These are phyloP conservation scores for Bothrops jararaca DNA, from an alignment of 2,113 vertebrate species.

Conservation along the genomic window DNA sequence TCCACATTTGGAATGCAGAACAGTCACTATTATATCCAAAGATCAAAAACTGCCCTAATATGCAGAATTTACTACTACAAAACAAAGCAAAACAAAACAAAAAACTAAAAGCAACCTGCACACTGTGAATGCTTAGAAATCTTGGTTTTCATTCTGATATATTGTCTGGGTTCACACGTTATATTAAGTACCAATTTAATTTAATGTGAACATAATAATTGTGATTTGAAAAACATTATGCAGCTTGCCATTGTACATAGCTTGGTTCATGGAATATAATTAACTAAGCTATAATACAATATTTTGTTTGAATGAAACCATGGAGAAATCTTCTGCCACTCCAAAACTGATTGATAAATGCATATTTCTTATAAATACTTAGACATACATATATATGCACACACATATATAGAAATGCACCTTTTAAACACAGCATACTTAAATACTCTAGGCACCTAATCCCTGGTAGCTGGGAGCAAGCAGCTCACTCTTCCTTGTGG, in stretches of 20 bases:
- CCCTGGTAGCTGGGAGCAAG: too few species aligned
- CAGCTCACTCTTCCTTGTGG: too few species aligned
- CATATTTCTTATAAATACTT: not conserved
- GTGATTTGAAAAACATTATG: not conserved
- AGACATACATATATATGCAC: not conserved
- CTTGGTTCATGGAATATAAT: not conserved
- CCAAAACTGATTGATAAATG: not conserved
- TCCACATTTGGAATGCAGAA: not conserved
- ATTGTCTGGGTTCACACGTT: not conserved
- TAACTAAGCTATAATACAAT: not conserved
- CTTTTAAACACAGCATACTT: not conserved
- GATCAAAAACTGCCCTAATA: not conserved
- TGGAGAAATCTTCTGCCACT: not conserved
- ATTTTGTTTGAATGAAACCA: not conserved
- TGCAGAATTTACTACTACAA: not conserved
- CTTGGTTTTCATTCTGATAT: not conserved
- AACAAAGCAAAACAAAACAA: not conserved
- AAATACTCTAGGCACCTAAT: not conserved
- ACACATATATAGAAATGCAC: not conserved
- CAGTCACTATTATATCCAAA: not conserved
- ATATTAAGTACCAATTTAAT: not conserved
- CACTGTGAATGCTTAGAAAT: not conserved
- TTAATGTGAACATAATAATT: not conserved
- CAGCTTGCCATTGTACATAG: not conserved
- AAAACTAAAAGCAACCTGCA: not conserved